phyloP scores from a whole-genome alignment of 2,888 invertebrate genomes.

The Aleiodes leptofemur region DNA sequence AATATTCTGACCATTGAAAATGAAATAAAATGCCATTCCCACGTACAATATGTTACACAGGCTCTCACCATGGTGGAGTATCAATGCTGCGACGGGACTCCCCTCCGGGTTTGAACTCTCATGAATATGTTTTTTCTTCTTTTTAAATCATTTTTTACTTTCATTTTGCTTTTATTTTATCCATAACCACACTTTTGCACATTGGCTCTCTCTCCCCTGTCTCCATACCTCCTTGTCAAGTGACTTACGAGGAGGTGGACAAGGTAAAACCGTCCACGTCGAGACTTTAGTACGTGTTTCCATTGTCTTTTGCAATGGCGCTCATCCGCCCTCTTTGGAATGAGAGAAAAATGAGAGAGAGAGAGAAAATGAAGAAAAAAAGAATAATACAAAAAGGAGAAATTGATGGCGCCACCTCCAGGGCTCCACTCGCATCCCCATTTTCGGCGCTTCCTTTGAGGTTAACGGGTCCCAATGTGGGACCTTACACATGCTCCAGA shows the following conservation, averaged over 20 bases:
- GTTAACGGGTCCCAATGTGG: conserved; percentile 1
- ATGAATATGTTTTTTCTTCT: conserved; percentile 45
- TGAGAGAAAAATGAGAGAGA: neutral
- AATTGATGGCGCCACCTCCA: conserved; percentile 19
- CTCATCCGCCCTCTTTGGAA: conserved; percentile 18
- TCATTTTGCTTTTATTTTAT: conserved; percentile 42
- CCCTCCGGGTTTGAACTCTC: conserved; percentile 44
- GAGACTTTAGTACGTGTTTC: conserved; percentile 36
- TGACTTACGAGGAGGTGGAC: conserved; percentile 50
- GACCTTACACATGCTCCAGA: conserved; percentile 8
- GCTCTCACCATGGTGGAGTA: neutral
- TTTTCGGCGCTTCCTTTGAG: conserved; percentile 25
- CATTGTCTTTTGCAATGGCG: conserved; percentile 46
- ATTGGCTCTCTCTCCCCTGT: conserved; percentile 27
- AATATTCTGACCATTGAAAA: conserved; percentile 2
- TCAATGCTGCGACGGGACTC: conserved; percentile 43
- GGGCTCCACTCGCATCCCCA: neutral
- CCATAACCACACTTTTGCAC: conserved; percentile 35
- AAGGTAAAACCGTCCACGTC: conserved; percentile 31
- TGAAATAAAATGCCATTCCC: conserved; percentile 57
- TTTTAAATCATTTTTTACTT: conserved; percentile 31
- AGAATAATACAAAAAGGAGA: neutral
- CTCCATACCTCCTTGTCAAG: conserved; percentile 44
- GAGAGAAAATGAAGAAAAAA: neutral
- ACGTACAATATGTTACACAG: conserved; percentile 50